Evolutionary conservation across 2,888 invertebrate species (phyloP), one percentile per base, ranked within the genome.

Genomic region (Mimas tiliae): DNA sequence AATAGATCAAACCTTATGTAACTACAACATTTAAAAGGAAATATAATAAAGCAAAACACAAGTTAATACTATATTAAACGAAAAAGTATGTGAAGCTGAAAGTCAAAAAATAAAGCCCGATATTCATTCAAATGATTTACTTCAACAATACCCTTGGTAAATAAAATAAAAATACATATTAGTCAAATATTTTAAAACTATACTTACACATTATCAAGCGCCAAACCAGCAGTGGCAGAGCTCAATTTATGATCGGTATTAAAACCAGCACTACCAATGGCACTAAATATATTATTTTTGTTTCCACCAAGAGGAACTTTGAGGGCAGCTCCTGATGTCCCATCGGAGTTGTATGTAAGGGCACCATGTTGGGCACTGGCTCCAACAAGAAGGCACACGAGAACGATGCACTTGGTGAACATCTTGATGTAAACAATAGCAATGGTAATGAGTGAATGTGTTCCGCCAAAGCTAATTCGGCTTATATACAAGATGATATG

Each of bases 251-350:
- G 62, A 14, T 52, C 34, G 33, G 62, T 38, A 9, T 68, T 68
- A 19, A 71, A 66, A 33, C 65, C 64, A 38, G 62, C 63, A 77
- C 45, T 77, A 77, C 67, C 69, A 68, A 81, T 82, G 65, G 79
- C 82, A 64, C 72, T 72, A 3, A 72, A 48, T 34, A 67, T 64
- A 21, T 74, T 72, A 14, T 66, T 67, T 7, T 70, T 69, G 14
- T 70, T 69, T 0, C 69, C 66, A 34, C 64, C 69, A 8, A 75
- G 34, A 1, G 74, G 74, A 16, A 73, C 42, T 53, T 71, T 70
- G 4, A 65, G 66, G 6, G 48, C 58, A 34, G 65, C 34, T 14
- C 65, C 48, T 3, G 65, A 65, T 16, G 65, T 65, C 19, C 65
- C 65, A 38, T 65, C 65, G 27, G 65, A 65, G 58, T 65, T 65